Conservation (phyloP, 2,113 vertebrate species). For the Phylloscopus trochilus region DNA sequence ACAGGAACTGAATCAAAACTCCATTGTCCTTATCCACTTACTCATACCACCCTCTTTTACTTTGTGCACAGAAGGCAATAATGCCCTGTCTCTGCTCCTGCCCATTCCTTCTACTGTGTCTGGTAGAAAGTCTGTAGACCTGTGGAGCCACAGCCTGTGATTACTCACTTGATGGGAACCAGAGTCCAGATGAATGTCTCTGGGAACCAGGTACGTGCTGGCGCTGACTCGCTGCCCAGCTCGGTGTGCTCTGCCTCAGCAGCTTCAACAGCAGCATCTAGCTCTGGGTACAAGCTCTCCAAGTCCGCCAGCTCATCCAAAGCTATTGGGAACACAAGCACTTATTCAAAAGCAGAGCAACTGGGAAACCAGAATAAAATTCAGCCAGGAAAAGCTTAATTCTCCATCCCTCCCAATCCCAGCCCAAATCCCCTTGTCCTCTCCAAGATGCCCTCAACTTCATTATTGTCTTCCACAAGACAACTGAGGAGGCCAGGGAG, state of each 20-base stretch:
- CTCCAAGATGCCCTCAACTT: not conserved
- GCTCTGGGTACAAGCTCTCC: not conserved
- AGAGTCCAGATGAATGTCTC: slow-evolving; percentile 66
- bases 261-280: not conserved
- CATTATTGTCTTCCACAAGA: not conserved
- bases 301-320: not conserved
- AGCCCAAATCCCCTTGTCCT: not conserved
- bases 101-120: not conserved
- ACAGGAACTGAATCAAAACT: not conserved
- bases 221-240: not conserved
- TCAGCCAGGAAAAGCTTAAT: not conserved
- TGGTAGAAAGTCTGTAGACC: not conserved
- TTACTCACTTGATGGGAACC: slow-evolving; percentile 44
- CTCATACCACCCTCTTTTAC: not conserved
- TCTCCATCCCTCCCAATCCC: not conserved
- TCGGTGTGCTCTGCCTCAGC: not conserved
- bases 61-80: not conserved
- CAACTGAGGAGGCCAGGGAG: not conserved
- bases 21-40: not conserved
- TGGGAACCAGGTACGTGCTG: slow-evolving; percentile 42
- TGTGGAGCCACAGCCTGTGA: not conserved
- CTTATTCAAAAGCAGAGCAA: not conserved
- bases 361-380: not conserved
- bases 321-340: not conserved
- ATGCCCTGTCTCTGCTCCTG: not conserved